These are phyloP conservation scores for Parnassius smintheus DNA, from an alignment of 2,888 invertebrate species.

Conservation along the genomic window DNA sequence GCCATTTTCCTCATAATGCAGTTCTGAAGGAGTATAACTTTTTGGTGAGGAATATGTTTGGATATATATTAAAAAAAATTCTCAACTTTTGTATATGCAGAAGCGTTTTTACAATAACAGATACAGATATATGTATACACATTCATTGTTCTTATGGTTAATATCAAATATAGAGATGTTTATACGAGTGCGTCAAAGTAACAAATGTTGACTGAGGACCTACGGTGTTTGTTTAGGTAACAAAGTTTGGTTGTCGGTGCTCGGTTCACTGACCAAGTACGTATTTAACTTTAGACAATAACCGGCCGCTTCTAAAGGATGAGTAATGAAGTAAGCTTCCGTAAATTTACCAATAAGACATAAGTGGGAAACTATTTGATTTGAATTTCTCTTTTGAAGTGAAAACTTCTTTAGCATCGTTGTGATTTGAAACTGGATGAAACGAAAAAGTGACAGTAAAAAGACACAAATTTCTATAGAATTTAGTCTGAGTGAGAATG, in stretches of 20 bases:
- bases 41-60: too few relatives aligned
- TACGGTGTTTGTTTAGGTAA: conserved; percentile 71
- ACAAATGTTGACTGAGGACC: conserved; percentile 64
- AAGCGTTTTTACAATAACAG: not conserved
- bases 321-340: conserved; percentile 54
- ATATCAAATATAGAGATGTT: conserved; percentile 23
- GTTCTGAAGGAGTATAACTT: too few relatives aligned
- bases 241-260: conserved; percentile 62
- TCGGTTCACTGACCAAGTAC: conserved; percentile 60
- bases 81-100: too few relatives aligned
- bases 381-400: too few relatives aligned
- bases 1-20: too few relatives aligned
- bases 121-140: not conserved
- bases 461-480: too few relatives aligned
- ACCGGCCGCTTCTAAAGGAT: conserved; percentile 46
- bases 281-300: conserved; percentile 67
- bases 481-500: too few relatives aligned
- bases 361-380: conserved; percentile 4
- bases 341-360: conserved; percentile 28
- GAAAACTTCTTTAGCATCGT: too few relatives aligned
- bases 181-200: conserved; percentile 31
- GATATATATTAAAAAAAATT: too few relatives aligned
- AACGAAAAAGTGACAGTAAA: too few relatives aligned
- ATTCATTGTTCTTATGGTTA: conserved; percentile 7
- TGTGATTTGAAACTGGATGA: too few relatives aligned